phyloP scores from a whole-genome alignment of 2,888 invertebrate species.

The Nomada hirtipes region DNA sequence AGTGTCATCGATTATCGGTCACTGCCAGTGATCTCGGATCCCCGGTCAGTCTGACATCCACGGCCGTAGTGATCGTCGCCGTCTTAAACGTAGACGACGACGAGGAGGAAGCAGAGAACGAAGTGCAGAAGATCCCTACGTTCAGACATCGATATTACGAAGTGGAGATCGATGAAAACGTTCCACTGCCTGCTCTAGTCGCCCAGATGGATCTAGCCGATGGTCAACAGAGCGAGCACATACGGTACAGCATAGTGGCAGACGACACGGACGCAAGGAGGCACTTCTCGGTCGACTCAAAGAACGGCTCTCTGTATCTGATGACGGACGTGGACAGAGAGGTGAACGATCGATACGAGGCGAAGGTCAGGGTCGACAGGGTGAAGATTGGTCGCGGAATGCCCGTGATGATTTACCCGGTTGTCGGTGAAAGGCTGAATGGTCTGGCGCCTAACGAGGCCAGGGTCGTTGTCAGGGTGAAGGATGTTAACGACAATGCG shows the following conservation, averaged over 20 bases:
- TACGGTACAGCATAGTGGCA: constrained; percentile 88
- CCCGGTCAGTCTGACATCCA: constrained; percentile 90
- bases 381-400: constrained; percentile 88
- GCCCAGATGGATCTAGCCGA: constrained; percentile 92
- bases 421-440: constrained; percentile 89
- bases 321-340: constrained; percentile 92
- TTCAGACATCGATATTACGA: constrained; percentile 91
- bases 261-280: constrained; percentile 87
- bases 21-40: constrained; percentile 94
- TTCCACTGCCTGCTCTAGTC: constrained; percentile 90
- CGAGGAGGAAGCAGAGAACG: constrained; percentile 85
- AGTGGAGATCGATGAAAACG: constrained; percentile 93
- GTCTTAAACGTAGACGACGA: constrained; percentile 89
- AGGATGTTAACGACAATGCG: constrained; percentile 93
- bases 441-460: constrained; percentile 91
- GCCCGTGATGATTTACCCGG: constrained; percentile 91
- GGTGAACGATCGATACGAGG: constrained; percentile 87
- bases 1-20: constrained; percentile 90
- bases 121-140: constrained; percentile 80
- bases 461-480: constrained; percentile 90
- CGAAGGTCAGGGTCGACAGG: constrained; percentile 86
- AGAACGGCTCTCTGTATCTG: constrained; percentile 91
- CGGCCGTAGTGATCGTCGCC: constrained; percentile 89
- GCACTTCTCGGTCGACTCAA: constrained; percentile 90
- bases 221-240: constrained; percentile 86